Percentiles rank a stretch among this genome's conserved stretches.
Evolutionary conservation across 2,888 invertebrate genomes (phyloP).

Genomic region (Ectropis crepuscularia): DNA sequence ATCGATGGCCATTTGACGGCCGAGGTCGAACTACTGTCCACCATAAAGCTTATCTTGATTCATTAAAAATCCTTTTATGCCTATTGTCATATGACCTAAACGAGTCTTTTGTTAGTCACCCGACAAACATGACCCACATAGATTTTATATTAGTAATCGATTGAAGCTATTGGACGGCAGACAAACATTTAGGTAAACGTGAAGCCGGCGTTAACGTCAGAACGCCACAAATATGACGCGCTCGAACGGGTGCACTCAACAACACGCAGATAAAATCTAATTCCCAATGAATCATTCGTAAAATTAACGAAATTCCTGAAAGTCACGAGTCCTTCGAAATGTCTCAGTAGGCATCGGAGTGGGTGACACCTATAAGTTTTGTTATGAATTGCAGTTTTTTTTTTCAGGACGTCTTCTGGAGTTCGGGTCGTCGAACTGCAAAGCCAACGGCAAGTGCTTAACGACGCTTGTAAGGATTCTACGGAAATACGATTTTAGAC

Average conservation of each 20-base stretch:
- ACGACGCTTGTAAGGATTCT: constrained; percentile 83
- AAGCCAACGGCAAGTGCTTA: constrained; percentile 81
- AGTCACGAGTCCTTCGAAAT: constrained; percentile 48
- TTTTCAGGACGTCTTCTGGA: constrained; percentile 70
- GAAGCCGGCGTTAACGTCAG: constrained; percentile 37
- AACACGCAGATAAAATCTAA: constrained; percentile 42
- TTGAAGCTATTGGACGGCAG: constrained; percentile 49
- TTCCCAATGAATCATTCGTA: constrained; percentile 46
- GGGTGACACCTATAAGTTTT: constrained; percentile 58
- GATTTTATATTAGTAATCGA: constrained; percentile 68
- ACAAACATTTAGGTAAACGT: constrained; percentile 18
- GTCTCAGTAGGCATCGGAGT: constrained; percentile 36
- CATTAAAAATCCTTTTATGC: constrained; percentile 66
- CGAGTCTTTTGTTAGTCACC: constrained; percentile 71
- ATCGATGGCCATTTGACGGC: constrained; percentile 82
- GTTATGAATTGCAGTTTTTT: constrained; percentile 64
- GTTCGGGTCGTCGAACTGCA: constrained; percentile 79
- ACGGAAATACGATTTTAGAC: constrained; percentile 84
- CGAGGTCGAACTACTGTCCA: constrained; percentile 81
- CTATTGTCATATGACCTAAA: constrained; percentile 68
- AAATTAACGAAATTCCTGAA: constrained; percentile 47
- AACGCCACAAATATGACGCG: constrained; percentile 58
- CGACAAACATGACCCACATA: constrained; percentile 72
- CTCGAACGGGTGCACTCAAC: constrained; percentile 46
- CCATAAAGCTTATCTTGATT: constrained; percentile 80